Evolutionary conservation across 2,888 invertebrate genomes (phyloP), one percentile per base, ranked within the genome.

Genomic region (Coelogynopora nodosa): DNA sequence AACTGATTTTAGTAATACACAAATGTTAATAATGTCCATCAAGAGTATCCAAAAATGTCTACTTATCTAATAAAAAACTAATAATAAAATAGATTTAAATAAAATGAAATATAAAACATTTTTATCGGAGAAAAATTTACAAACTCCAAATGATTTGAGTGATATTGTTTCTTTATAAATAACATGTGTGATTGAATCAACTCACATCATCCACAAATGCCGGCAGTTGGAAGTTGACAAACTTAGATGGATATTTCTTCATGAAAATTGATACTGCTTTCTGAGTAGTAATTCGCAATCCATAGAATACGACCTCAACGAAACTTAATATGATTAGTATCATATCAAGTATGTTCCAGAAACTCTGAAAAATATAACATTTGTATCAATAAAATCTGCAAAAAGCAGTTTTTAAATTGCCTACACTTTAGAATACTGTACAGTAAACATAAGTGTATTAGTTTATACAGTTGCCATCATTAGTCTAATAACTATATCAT

Each of bases 141-240:
- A n/a, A n/a, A n/a, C n/a, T n/a, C n/a, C n/a, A n/a, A n/a, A n/a
- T n/a, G n/a, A n/a, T n/a, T n/a, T n/a, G n/a, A n/a, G n/a, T n/a
- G n/a, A n/a, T n/a, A n/a, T n/a, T n/a, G n/a, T n/a, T n/a, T n/a
- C n/a, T n/a, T 49, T 5, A 49, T 10, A 49, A 49, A 49, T 49
- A 49, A 49, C 49, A 49, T 49, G 5, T 10, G 18, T 49, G 18
- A 49, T 18, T 10, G 5, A 49, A 49, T 18, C 49, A n/a, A 10
- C 49, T 49, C 18, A 49, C 49, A 5, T 89, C 89, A 86, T 90
- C 89, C 87, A 88, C 87, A 10, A 89, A 83, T 0, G 89, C 88
- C 2, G 88, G 88, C 30, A 88, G 88, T 67, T 89, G 88, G 49
- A 90, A 88, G 86, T 89, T 90, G 30, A 88, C 88, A 86, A 88